Evolutionary conservation across 2,888 invertebrate species (phyloP), one percentile per base, ranked within the genome.

Genomic region (Drepanosiphum platanoidis): DNA sequence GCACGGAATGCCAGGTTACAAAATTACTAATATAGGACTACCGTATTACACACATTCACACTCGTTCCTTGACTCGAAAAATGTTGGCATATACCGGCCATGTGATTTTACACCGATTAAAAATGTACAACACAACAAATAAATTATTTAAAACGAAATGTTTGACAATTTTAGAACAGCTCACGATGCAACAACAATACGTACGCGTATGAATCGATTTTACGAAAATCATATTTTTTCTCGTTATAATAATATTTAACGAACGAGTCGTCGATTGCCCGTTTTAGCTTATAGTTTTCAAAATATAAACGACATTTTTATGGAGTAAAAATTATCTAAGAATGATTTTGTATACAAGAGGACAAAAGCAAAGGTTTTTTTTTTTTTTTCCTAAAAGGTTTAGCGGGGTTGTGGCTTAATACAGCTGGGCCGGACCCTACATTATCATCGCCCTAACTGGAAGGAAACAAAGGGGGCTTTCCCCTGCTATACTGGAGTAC

Each of bases 381-480:
- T 58, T 58, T n/a, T n/a, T n/a, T n/a, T n/a, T n/a, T n/a, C n/a
- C n/a, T n/a, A n/a, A n/a, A 75, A 58, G 34, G 68, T 52, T 75
- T 74, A 74, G 74, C 74, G 52, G 75, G 75, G 83, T 75, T 84
- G 83, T 36, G 11, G 52, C 68, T 34, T 68, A 75, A 84, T 84
- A 84, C 83, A 84, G 68, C 75, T 84, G 83, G 22, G 52, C 36
- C 68, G 75, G 75, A 75, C 83, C 83, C 83, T 77, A 84, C 30
- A 66, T 68, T 83, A 74, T 75, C 46, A 75, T 84, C 83, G 75
- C 83, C 83, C 83, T 84, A 84, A 84, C 83, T 84, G 68, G 36
- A 75, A 84, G 83, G 75, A 84, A 84, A 84, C 74, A 75, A 84
- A 84, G 68, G 83, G 75, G 83, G 46, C 83, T 84, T 75, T 84